Evolutionary conservation across 2,113 vertebrate species (phyloP), one percentile per base, ranked within the genome.

Genomic region (Corythaixoides concolor): DNA sequence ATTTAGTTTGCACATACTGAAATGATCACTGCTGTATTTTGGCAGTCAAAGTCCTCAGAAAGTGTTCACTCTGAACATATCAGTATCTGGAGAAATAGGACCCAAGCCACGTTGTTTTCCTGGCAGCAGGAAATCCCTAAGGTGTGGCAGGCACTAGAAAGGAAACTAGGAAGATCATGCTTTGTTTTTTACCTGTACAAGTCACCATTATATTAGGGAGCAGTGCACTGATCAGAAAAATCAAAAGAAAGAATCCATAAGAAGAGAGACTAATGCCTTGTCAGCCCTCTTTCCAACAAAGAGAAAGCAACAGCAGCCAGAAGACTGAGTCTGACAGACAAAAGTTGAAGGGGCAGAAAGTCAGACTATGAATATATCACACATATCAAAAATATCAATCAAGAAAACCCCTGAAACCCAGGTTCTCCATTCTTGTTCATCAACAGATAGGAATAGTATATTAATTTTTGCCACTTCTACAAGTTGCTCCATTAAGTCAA

Each of bases 371-470:
- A 60, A 24, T 35, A 64, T 6, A 45, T 52, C 49, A 72, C 7
- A 58, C 21, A 39, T 6, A 56, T 15, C 7, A 47, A 69, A 93
- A 72, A 56, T 7, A 73, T 6, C 22, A 73, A 13, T 26, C 0
- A 39, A 73, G 64, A 68, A 49, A 55, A 5, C 5, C 3, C 3
- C 18, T 1, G 1, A 84, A 58, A 10, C 1, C 2, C 21, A 37
- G 8, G 2, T 80, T 87, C 27, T 50, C 60, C 4, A 15, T 56
- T 56, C 18, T 53, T 73, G 5, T 41, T 62, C 49, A 89, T 47
- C 39, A 79, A 24, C 9, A 41, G 12, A 83, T 5, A 67, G 67
- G 41, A 80, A 30, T 24, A 37, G 6, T 9, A 43, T 47, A 56
- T 43, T 43, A 11, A 43, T 12, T 81, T 73, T 45, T 91, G 18